Conservation (phyloP, 2,888 invertebrate species). For the Philereme vetulata region DNA sequence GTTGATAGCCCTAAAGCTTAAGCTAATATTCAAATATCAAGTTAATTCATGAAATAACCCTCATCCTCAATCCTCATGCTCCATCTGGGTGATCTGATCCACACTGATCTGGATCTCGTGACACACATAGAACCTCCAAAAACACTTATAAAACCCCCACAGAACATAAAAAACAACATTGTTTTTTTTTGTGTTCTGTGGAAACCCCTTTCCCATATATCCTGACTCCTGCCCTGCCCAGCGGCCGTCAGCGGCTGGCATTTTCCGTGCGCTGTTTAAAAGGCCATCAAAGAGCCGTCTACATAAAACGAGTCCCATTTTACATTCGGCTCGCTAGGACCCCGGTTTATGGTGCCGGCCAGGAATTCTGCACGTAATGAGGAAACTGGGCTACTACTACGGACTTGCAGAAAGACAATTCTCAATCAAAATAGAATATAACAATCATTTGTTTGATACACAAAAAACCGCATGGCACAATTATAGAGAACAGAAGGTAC, state of each 20-base stretch:
- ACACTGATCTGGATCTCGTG: too few relatives aligned
- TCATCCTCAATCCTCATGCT: too few relatives aligned
- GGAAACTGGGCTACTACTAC: conserved; percentile 47
- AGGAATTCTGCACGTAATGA: conserved; percentile 72
- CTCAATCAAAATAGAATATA: not conserved
- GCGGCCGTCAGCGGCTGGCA: conserved; percentile 30
- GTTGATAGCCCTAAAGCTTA: too few relatives aligned
- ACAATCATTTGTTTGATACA: too few relatives aligned
- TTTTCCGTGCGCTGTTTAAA: conserved; percentile 50
- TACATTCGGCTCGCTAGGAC: conserved; percentile 65
- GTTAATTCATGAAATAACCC: too few relatives aligned
- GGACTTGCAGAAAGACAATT: not conserved
- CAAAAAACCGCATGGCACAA: too few relatives aligned
- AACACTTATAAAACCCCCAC: not conserved
- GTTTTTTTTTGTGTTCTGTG: too few relatives aligned
- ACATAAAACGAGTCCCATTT: conserved; percentile 72
- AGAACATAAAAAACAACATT: too few relatives aligned
- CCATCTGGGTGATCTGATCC: too few relatives aligned
- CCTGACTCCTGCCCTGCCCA: conserved; percentile 7
- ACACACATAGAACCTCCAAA: too few relatives aligned
- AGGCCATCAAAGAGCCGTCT: conserved; percentile 68
- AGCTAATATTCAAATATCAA: too few relatives aligned
- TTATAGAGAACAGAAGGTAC: too few relatives aligned
- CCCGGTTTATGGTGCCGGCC: conserved; percentile 65
- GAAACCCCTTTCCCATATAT: not conserved